Conservation (phyloP, 1,140 invertebrate genomes). For the Dreissena rostriformis region DNA sequence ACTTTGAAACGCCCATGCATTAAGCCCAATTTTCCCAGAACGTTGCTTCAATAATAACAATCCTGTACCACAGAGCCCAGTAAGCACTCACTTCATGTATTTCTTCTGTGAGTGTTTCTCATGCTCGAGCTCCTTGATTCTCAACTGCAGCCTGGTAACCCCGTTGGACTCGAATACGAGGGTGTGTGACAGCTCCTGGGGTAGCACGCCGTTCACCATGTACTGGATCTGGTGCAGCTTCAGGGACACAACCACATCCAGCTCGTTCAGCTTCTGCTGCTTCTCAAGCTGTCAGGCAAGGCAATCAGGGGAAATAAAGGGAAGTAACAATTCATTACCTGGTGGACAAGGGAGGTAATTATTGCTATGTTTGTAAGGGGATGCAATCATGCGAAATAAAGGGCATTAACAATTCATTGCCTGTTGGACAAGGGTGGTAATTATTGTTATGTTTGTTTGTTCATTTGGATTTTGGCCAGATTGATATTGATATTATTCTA, state of each 20-base stretch:
- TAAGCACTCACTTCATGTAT: slow-evolving; percentile 83
- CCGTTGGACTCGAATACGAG: slow-evolving; percentile 85
- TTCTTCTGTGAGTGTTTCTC: slow-evolving; percentile 85
- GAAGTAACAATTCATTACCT: too few species aligned
- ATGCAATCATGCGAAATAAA: too few species aligned
- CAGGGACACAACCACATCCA: slow-evolving; percentile 85
- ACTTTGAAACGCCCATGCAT: too few species aligned
- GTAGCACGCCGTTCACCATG: slow-evolving; percentile 81
- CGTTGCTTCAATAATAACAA: too few species aligned
- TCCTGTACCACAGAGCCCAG: neutral
- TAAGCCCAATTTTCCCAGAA: too few species aligned
- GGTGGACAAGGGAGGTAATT: too few species aligned
- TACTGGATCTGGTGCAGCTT: slow-evolving; percentile 87
- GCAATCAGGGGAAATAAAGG: neutral
- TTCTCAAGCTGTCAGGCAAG: slow-evolving; percentile 84
- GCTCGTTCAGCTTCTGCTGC: slow-evolving; percentile 87
- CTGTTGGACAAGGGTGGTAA: too few species aligned
- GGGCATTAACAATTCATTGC: too few species aligned
- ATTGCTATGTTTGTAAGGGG: too few species aligned
- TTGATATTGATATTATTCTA: too few species aligned
- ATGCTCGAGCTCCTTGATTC: slow-evolving; percentile 86
- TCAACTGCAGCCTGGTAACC: slow-evolving; percentile 83
- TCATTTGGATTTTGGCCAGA: too few species aligned
- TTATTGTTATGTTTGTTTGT: too few species aligned
- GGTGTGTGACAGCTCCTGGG: slow-evolving; percentile 84